Evolutionary conservation across 1,140 invertebrate genomes (phyloP).

Genomic region (Drosophila simulans): DNA sequence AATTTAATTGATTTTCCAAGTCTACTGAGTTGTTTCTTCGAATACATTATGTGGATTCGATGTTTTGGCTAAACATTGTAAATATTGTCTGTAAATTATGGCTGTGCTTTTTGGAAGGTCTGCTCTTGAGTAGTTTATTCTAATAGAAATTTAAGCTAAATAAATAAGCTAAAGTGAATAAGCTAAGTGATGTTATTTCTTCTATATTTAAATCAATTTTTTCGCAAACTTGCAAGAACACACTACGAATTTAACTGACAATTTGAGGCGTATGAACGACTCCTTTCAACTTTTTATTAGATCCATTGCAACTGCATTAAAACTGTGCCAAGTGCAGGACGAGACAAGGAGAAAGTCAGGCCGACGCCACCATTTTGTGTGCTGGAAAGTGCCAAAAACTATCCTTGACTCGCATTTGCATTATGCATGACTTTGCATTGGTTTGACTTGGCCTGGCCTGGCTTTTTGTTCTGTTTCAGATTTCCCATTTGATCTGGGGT

Average conservation of each 20-base stretch:
- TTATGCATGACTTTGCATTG: constrained; percentile 68
- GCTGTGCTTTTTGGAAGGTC: too few relatives aligned
- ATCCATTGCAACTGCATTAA: constrained; percentile 40
- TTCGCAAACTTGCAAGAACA: too few relatives aligned
- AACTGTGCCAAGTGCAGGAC: constrained; percentile 27
- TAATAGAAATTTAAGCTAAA: too few relatives aligned
- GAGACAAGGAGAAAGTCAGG: constrained; percentile 29
- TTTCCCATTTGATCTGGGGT: constrained; percentile 18
- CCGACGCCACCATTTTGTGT: constrained; percentile 32
- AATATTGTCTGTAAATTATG: neutral
- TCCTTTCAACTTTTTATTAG: neutral
- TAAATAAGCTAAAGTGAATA: too few relatives aligned
- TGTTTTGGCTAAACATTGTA: neutral
- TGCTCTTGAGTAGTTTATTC: neutral
- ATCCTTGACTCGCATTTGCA: constrained; percentile 66
- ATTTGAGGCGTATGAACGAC: neutral
- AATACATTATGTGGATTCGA: neutral
- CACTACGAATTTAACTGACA: neutral
- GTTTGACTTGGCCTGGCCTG: constrained; percentile 33
- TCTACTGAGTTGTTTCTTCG: too few relatives aligned
- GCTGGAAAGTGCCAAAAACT: constrained; percentile 47
- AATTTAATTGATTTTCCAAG: neutral
- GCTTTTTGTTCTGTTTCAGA: constrained; percentile 15
- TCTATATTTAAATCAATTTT: too few relatives aligned
- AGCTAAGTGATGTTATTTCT: too few relatives aligned